phyloP scores from a whole-genome alignment of 1,140 invertebrate genomes.

The Drosophila sechellia region DNA sequence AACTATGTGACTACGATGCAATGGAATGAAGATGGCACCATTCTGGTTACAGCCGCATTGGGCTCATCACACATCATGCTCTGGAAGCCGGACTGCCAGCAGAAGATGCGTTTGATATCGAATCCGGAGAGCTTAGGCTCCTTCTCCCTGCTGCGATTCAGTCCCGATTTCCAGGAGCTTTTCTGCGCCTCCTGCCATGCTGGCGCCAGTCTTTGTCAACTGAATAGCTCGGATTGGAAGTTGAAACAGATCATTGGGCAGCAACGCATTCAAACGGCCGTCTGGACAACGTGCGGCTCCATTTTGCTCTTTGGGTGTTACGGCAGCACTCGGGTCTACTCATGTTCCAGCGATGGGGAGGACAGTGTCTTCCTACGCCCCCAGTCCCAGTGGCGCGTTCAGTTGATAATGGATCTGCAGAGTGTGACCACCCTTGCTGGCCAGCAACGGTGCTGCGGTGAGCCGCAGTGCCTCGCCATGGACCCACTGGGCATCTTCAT shows the following conservation, averaged over 20 bases:
- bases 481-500: slow-evolving; percentile 32
- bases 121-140: background rate
- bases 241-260: background rate
- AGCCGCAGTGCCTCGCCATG: slow-evolving; percentile 15
- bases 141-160: slow-evolving; percentile 14
- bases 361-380: background rate
- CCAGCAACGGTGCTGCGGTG: background rate
- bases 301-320: slow-evolving; percentile 22
- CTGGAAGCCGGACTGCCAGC: slow-evolving; percentile 24
- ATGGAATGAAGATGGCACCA: slow-evolving; percentile 26
- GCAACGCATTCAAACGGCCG: slow-evolving; percentile 26
- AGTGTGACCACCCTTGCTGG: background rate
- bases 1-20: slow-evolving; percentile 32
- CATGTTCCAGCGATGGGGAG: background rate
- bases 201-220: slow-evolving; percentile 10
- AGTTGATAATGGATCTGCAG: slow-evolving; percentile 15
- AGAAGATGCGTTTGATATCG: slow-evolving; percentile 9
- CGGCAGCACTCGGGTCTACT: slow-evolving; percentile 3
- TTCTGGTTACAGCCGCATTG: slow-evolving; percentile 26
- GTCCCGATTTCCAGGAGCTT: slow-evolving; percentile 5
- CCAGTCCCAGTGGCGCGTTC: background rate
- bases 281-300: slow-evolving; percentile 24
- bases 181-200: background rate
- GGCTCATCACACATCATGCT: slow-evolving; percentile 19
- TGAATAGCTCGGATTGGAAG: background rate